Percentiles rank a stretch among this genome's conserved stretches.
phyloP scores from a whole-genome alignment of 2,888 invertebrate species.

The Zele albiditarsus region DNA sequence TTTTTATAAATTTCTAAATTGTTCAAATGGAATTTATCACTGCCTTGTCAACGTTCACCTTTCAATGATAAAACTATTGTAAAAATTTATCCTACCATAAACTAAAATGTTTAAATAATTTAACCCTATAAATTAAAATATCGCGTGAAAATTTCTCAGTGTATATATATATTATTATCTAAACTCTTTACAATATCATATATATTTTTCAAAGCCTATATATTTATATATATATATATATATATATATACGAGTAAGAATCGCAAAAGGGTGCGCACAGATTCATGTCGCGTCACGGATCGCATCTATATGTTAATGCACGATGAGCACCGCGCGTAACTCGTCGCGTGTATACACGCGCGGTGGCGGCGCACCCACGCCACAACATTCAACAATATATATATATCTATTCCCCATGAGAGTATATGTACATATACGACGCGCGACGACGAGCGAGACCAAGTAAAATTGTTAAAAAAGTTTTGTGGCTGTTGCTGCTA shows the following conservation, averaged over 20 bases:
- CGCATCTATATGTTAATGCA: slow-evolving; percentile 68
- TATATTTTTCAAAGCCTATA: neutral
- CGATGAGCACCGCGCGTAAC: slow-evolving; percentile 57
- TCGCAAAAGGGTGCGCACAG: slow-evolving; percentile 15
- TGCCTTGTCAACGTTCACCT: too few species aligned
- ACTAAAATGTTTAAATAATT: neutral
- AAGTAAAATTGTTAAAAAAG: slow-evolving; percentile 42
- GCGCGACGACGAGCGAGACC: slow-evolving; percentile 34
- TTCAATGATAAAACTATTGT: neutral
- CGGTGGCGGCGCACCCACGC: slow-evolving; percentile 45
- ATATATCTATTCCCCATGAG: slow-evolving; percentile 10
- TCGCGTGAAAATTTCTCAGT: neutral
- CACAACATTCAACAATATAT: slow-evolving; percentile 19
- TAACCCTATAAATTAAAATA: too few species aligned
- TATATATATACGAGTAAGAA: neutral
- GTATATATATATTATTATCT: too few species aligned
- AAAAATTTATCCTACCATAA: neutral
- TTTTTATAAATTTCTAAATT: too few species aligned
- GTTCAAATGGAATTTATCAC: too few species aligned
- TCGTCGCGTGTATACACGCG: slow-evolving; percentile 48
- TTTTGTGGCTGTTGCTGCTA: slow-evolving; percentile 5
- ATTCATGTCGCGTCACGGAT: slow-evolving; percentile 62
- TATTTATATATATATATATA: slow-evolving; percentile 6
- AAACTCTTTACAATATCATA: too few species aligned
- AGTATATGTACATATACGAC: slow-evolving; percentile 12